Evolutionary conservation across 37 sponge, comb jelly and placozoan species (phyloP).

Genomic region (Cliona cf. orientalis): DNA sequence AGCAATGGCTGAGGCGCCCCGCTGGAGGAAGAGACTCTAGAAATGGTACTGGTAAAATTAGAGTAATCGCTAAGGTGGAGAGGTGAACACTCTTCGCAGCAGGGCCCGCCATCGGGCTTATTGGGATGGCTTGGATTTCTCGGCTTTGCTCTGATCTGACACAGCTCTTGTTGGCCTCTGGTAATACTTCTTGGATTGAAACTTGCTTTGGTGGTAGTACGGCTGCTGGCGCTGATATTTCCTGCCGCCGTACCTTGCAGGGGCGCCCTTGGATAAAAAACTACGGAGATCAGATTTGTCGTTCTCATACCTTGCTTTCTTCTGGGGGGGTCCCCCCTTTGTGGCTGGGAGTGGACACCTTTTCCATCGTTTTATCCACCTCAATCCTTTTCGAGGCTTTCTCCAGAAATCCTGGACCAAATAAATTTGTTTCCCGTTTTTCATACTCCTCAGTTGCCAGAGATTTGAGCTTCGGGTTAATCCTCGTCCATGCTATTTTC

Average conservation of each 20-base stretch:
- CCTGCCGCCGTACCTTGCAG: constrained; percentile 13
- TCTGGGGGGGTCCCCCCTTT: background rate
- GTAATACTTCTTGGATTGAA: background rate
- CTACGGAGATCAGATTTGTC: constrained; percentile 24
- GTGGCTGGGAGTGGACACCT: background rate
- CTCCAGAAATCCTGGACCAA: constrained; percentile 39
- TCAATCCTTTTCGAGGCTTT: constrained; percentile 40
- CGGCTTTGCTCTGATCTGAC: background rate
- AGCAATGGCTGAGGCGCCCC: background rate
- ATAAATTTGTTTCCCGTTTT: constrained; percentile 20
- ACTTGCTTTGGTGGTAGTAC: background rate
- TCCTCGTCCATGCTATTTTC: constrained; percentile 31
- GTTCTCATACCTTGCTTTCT: constrained; percentile 1
- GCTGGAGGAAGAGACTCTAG: background rate
- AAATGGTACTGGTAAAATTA: background rate
- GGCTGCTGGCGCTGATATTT: constrained; percentile 18
- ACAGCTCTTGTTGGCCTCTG: background rate
- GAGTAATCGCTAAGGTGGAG: background rate
- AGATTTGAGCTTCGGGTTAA: constrained; percentile 36
- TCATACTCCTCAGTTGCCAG: constrained; percentile 31
- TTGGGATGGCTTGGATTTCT: background rate
- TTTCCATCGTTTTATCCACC: constrained; percentile 11
- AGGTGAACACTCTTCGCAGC: background rate
- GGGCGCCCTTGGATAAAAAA: constrained; percentile 45
- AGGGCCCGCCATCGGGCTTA: too few relatives aligned